Conservation (phyloP, 2,797 vertebrate species). For the Chanos chanos region DNA sequence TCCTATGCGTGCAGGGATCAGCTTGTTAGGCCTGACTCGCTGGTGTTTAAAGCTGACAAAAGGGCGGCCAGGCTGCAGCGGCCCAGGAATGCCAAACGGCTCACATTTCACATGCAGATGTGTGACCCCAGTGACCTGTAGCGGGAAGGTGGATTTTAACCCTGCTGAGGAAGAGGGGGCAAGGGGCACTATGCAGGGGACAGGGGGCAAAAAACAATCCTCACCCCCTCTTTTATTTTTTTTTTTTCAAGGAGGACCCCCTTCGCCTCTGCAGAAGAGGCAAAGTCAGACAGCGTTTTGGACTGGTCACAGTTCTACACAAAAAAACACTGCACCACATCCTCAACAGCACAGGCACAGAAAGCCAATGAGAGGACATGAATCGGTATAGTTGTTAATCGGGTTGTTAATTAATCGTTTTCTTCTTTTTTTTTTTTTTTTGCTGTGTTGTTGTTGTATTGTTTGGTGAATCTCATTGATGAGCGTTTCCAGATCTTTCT, state of each 20-base stretch:
- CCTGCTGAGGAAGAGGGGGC: slow-evolving; percentile 57
- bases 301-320: too few relatives aligned
- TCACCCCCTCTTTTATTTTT: slow-evolving; percentile 42
- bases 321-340: too few relatives aligned
- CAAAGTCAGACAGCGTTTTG: background rate
- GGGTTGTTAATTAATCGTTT: too few relatives aligned
- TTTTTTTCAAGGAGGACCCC: background rate
- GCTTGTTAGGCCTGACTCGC: slow-evolving; percentile 84
- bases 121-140: slow-evolving; percentile 85
- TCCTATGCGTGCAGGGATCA: slow-evolving; percentile 54
- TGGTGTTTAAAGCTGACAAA: slow-evolving; percentile 69
- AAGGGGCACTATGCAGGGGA: slow-evolving; percentile 19
- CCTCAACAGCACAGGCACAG: too few relatives aligned
- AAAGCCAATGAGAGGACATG: too few relatives aligned
- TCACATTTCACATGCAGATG: slow-evolving; percentile 98
- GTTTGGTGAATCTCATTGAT: too few relatives aligned
- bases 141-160: slow-evolving; percentile 76
- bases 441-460: too few relatives aligned
- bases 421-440: too few relatives aligned
- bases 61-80: slow-evolving; percentile 82
- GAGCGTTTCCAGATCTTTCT: too few relatives aligned
- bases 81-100: slow-evolving; percentile 93
- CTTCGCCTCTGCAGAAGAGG: background rate
- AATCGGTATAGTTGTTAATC: too few relatives aligned
- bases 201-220: slow-evolving; percentile 44